These are phyloP conservation scores for Apamea crenata DNA, from an alignment of 2,888 invertebrate genomes.

Conservation along the genomic window DNA sequence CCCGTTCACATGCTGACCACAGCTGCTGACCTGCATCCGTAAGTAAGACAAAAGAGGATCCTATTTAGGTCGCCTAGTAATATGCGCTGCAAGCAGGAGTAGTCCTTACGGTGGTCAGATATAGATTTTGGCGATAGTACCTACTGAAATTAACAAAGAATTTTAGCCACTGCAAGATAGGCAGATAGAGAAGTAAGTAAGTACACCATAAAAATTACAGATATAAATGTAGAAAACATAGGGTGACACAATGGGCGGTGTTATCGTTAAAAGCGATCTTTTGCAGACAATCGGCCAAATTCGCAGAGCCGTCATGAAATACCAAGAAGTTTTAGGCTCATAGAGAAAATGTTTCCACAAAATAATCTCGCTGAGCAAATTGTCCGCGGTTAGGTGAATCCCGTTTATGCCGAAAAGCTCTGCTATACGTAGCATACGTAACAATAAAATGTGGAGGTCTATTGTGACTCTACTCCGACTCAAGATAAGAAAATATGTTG, in stretches of 20 bases:
- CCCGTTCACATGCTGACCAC: no score
- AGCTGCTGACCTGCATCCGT: no score
- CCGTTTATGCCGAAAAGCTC: slow-evolving; percentile 12
- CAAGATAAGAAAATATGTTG: background rate
- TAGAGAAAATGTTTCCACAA: slow-evolving; percentile 11
- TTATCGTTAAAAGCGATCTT: background rate
- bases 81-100: no score
- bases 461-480: background rate
- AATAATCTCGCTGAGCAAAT: slow-evolving; percentile 38
- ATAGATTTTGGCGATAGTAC: no score
- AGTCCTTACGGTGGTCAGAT: no score
- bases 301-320: background rate
- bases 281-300: background rate
- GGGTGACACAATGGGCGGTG: background rate
- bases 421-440: slow-evolving; percentile 9
- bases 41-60: no score
- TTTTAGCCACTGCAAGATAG: background rate
- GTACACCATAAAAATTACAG: background rate
- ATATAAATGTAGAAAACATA: background rate
- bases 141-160: background rate
- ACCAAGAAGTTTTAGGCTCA: background rate
- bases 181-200: no score
- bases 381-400: slow-evolving; percentile 23
- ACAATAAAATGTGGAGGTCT: background rate
- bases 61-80: no score